Percentiles rank a stretch among this genome's conserved stretches.
Conservation (phyloP, 2,888 invertebrate genomes). For the Agonopterix arenella region DNA sequence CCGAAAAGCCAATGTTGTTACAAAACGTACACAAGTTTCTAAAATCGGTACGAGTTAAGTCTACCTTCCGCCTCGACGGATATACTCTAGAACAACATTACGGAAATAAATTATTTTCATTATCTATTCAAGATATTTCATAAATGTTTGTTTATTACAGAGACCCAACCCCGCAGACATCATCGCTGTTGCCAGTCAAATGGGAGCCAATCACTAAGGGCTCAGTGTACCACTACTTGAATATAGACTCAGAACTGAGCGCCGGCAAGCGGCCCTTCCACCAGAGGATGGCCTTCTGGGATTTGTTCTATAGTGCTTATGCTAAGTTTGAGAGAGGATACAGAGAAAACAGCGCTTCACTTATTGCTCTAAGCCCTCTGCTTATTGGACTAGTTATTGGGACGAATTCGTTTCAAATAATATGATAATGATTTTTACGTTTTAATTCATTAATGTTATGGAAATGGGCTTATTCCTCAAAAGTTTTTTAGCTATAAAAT, state of each 20-base stretch:
- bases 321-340: not conserved
- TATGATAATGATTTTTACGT: no score
- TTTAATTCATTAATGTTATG: no score
- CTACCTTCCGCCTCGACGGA: no score
- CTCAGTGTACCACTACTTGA: conserved; percentile 22
- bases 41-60: no score
- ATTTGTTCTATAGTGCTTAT: conserved; percentile 32
- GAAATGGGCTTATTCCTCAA: no score
- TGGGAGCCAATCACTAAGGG: conserved; percentile 35
- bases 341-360: no score
- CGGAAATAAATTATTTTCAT: not conserved
- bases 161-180: conserved; percentile 35
- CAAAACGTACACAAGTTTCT: no score
- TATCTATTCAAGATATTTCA: not conserved
- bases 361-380: no score
- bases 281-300: conserved; percentile 37
- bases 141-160: conserved; percentile 19
- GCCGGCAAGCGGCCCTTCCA: conserved; percentile 24
- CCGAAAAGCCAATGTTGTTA: no score
- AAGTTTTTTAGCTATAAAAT: no score
- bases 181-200: conserved; percentile 30
- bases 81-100: not conserved
- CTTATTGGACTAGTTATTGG: no score
- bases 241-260: conserved; percentile 24
- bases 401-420: no score